phyloP scores from a whole-genome alignment of 2,888 invertebrate species.

The Sphaeridia pumilis region DNA sequence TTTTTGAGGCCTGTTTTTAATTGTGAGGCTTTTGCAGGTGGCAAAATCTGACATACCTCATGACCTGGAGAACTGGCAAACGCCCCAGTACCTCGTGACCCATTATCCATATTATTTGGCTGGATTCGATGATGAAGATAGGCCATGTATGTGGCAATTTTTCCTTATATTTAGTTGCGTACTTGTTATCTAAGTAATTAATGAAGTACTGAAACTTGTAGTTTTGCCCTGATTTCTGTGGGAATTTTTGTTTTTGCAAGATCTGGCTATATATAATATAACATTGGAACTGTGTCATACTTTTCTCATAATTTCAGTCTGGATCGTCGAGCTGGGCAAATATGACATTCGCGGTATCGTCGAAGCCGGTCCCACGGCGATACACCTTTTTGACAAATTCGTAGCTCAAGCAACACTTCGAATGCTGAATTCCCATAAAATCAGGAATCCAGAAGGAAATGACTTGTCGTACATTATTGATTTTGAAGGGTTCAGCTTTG shows the following conservation, averaged over 20 bases:
- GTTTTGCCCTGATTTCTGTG: background rate
- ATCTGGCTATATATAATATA: background rate
- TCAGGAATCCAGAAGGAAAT: background rate
- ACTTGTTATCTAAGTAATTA: too few species aligned
- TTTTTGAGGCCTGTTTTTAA: too few species aligned
- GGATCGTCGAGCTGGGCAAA: background rate
- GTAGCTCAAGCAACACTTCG: background rate
- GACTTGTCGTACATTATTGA: background rate
- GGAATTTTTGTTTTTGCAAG: background rate
- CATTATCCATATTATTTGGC: background rate
- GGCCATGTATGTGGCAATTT: background rate
- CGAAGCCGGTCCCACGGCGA: background rate
- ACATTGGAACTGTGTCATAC: too few species aligned
- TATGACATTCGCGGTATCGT: background rate
- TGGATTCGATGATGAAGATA: constrained; percentile 2
- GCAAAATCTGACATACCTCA: background rate
- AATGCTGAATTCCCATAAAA: background rate
- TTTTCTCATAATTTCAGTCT: background rate
- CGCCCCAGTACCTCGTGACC: background rate
- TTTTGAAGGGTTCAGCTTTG: background rate
- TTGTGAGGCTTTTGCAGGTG: background rate
- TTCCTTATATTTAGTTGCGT: background rate
- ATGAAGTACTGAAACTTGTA: background rate
- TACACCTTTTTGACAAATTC: background rate
- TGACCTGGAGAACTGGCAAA: background rate